Evolutionary conservation across 2,113 vertebrate species (phyloP).

Genomic region (Notothenia rossii): DNA sequence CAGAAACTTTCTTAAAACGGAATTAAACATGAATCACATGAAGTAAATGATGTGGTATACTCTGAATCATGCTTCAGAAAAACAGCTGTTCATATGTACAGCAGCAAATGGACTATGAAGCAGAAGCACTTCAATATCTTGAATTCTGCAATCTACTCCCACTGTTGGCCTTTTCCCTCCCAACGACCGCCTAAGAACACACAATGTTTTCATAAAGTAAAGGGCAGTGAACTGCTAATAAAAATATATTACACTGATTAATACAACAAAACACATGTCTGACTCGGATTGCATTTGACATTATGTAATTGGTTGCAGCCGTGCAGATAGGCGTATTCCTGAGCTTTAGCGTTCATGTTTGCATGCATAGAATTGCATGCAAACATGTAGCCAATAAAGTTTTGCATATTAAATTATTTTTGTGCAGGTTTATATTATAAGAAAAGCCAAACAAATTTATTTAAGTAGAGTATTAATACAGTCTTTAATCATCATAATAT

Average conservation of each 20-base stretch:
- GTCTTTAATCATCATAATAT: neutral
- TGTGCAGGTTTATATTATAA: neutral
- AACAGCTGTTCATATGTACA: slow-evolving; percentile 8
- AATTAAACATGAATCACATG: neutral
- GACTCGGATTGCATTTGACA: neutral
- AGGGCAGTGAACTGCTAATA: slow-evolving; percentile 7
- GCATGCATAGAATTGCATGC: slow-evolving; percentile 20
- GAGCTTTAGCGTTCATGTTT: neutral
- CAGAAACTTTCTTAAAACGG: too few relatives aligned
- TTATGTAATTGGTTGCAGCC: slow-evolving; percentile 21
- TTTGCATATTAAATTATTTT: slow-evolving; percentile 21
- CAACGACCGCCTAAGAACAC: slow-evolving; percentile 11
- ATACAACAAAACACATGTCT: slow-evolving; percentile 11
- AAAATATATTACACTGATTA: slow-evolving; percentile 30
- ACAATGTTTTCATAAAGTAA: slow-evolving; percentile 16
- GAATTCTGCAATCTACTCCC: slow-evolving; percentile 73
- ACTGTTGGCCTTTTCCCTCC: slow-evolving; percentile 32
- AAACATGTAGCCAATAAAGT: neutral
- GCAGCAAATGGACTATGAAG: slow-evolving; percentile 21
- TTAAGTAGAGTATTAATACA: slow-evolving; percentile 1
- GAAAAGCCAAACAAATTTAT: slow-evolving; percentile 2
- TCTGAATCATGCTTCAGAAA: neutral
- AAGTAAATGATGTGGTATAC: neutral
- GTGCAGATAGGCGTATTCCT: neutral
- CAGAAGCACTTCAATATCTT: slow-evolving; percentile 69